Base-by-base conservation (phyloP, 2,113 vertebrate genomes). In the Hippocampus abdominalis region DNA sequence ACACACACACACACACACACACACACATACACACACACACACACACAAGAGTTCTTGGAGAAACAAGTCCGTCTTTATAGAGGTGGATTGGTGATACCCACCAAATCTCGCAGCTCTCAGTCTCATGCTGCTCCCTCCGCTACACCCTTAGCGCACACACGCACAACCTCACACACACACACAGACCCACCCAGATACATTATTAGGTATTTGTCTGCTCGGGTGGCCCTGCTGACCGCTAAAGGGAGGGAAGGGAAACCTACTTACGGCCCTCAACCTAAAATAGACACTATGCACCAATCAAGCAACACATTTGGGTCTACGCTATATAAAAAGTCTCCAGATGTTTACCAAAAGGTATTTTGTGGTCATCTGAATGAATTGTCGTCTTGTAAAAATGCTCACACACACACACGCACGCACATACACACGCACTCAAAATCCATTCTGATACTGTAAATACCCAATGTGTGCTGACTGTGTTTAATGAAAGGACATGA, bases 181-280 rank as follows among this genome's bases (percentile, higher is more conserved):
- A 42, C 5, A 44, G 11, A 23, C 18, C 21, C 60, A 40, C 64
- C 63, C 68, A 73, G 61, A 86, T 76, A 88, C 81, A 86, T 84
- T 84, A 83, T 67, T 76, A 86, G 71, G 81, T 71, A 80, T 83
- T 87, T 81, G 88, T 79, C 80, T 78, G 40, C 4, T 69, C 7
- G 67, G 64, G 57, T 27, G 60, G 54, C 66, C 49, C 71, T 73
- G 85, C 86, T 89, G 90, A 88, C 87, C 90, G 80, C 88, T 89
- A 71, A 66, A 83, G 72, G 83, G 80, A 79, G 86, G 71, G 84
- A 83, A 85, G 89, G 86, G 84, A 89, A 88, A 76, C 88, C 85
- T 86, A 79, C 32, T 70, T 78, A 61, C 25, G 78, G 75, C 77
- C 81, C 79, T 81, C 75, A 76, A 76, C 75, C 81, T 53, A 79